These are phyloP conservation scores for Lepidocyrtinus sp. DNA, from an alignment of 2,888 invertebrate species.

Conservation along the genomic window DNA sequence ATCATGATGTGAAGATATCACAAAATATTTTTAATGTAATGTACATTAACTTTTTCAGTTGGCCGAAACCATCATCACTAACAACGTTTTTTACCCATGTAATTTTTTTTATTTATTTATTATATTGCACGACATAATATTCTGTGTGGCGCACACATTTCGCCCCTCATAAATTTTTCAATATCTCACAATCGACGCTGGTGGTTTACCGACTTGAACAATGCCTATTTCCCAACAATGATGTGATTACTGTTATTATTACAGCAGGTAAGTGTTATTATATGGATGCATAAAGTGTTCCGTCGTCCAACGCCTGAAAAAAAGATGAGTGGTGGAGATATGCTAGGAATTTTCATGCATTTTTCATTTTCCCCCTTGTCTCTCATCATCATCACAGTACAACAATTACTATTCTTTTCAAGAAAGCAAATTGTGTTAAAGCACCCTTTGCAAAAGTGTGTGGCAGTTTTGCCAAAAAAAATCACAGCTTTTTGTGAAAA, in stretches of 20 bases:
- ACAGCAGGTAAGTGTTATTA: constrained; percentile 58
- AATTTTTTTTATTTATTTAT: constrained; percentile 29
- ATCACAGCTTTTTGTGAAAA: neutral
- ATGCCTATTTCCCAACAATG: constrained; percentile 60
- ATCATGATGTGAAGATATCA: constrained; percentile 34
- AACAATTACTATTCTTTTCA: constrained; percentile 19
- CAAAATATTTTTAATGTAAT: neutral
- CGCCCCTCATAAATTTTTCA: constrained; percentile 60
- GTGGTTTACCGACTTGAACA: constrained; percentile 61
- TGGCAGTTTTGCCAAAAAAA: neutral
- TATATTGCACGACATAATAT: constrained; percentile 42
- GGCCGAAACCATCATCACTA: neutral
- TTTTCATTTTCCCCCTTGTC: constrained; percentile 18
- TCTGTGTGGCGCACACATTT: constrained; percentile 37
- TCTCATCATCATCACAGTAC: neutral
- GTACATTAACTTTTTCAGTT: too few relatives aligned
- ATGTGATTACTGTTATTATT: constrained; percentile 63
- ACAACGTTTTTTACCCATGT: neutral
- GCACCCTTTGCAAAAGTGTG: neutral
- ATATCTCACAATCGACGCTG: constrained; percentile 54
- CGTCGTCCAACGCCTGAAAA: constrained; percentile 23
- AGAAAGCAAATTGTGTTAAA: constrained; percentile 1
- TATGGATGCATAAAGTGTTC: constrained; percentile 35
- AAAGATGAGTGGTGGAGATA: constrained; percentile 56
- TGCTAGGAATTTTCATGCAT: constrained; percentile 40